A percentile compares a stretch with the other conserved stretches of the same genome.
Evolutionary conservation across 1,140 invertebrate species (phyloP).

Genomic region (Telenomus remus): DNA sequence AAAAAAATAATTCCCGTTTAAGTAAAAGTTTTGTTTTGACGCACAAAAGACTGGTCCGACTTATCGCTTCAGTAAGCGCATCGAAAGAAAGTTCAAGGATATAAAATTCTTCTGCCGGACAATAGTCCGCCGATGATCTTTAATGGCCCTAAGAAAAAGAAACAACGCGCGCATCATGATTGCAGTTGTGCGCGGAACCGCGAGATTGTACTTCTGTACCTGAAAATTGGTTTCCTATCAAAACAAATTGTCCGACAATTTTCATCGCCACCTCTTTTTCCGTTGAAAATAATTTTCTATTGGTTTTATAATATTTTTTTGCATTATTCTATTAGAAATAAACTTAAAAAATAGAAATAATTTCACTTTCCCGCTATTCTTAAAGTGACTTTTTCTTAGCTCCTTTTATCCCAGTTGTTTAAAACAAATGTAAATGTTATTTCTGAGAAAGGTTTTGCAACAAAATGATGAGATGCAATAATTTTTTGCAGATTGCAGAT

Average conservation of each 20-base stretch:
- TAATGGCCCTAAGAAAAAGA: slow-evolving; percentile 12
- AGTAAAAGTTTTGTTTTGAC: slow-evolving; percentile 55
- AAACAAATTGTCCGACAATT: background rate
- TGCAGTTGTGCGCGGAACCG: slow-evolving; percentile 6
- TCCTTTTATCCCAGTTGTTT: too few species aligned
- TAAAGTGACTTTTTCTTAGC: too few species aligned
- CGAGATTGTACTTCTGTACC: slow-evolving; percentile 8
- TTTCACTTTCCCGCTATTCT: too few species aligned
- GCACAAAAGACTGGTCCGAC: slow-evolving; percentile 42
- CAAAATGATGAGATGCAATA: too few species aligned
- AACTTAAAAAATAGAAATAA: too few species aligned
- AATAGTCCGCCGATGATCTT: slow-evolving; percentile 2
- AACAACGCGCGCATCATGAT: slow-evolving; percentile 6
- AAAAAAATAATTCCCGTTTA: background rate
- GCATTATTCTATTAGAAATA: too few species aligned
- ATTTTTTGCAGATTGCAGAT: too few species aligned
- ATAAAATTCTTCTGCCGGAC: slow-evolving; percentile 39
- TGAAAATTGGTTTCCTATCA: background rate
- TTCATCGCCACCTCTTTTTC: background rate
- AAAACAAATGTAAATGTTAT: too few species aligned
- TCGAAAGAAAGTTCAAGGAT: slow-evolving; percentile 56
- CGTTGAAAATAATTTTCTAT: too few species aligned
- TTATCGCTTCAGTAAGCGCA: slow-evolving; percentile 57
- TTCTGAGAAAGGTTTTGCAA: too few species aligned
- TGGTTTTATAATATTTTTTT: too few species aligned